Percentiles rank a stretch among this genome's conserved stretches.
These are phyloP conservation scores for Diploptera punctata DNA, from an alignment of 2,888 invertebrate species.

Conservation along the genomic window DNA sequence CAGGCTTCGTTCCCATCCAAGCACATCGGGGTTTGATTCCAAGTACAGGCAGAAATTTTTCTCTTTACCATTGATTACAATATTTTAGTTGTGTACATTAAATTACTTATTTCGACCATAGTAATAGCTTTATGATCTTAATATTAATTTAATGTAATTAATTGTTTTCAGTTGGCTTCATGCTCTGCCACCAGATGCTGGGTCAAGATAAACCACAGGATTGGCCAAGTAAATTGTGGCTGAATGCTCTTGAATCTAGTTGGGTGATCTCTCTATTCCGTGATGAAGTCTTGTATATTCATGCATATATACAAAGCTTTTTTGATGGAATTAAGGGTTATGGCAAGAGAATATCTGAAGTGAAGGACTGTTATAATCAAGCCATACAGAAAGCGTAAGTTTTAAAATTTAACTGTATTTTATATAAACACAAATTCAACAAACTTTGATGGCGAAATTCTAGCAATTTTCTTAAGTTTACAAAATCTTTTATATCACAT, in stretches of 20 bases:
- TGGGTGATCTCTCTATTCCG: conserved; percentile 95
- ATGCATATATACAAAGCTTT: conserved; percentile 89
- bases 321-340: conserved; percentile 97
- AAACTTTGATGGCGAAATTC: too few relatives aligned
- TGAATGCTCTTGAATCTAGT: conserved; percentile 88
- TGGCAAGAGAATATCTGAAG: conserved; percentile 90
- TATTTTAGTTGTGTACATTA: too few relatives aligned
- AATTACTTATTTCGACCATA: too few relatives aligned
- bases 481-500: too few relatives aligned
- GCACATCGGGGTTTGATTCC: too few relatives aligned
- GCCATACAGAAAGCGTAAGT: conserved; percentile 85
- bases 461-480: too few relatives aligned
- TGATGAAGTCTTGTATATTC: conserved; percentile 96
- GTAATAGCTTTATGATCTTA: too few relatives aligned
- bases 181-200: conserved; percentile 88
- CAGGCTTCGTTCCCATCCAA: too few relatives aligned
- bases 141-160: too few relatives aligned
- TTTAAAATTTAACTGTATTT: not conserved
- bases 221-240: conserved; percentile 88
- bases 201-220: conserved; percentile 80
- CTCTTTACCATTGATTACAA: too few relatives aligned
- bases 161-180: conserved; percentile 72
- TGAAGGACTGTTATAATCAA: conserved; percentile 92
- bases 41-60: too few relatives aligned
- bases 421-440: too few relatives aligned